phyloP scores from a whole-genome alignment of 2,888 invertebrate genomes.

The Bimastos eiseni region DNA sequence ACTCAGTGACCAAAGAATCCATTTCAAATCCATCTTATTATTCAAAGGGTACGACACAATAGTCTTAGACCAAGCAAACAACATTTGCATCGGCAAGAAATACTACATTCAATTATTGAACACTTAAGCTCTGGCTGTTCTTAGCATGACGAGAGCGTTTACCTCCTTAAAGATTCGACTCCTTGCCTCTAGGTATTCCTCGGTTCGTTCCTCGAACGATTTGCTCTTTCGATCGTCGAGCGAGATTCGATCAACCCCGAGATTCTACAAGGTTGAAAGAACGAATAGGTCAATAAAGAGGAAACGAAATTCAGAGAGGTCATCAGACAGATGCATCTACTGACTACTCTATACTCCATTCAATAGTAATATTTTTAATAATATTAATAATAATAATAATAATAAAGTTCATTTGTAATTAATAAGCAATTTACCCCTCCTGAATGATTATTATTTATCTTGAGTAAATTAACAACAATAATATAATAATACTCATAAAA shows the following conservation, averaged over 20 bases:
- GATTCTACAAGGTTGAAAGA: constrained; percentile 9
- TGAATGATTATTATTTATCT: too few species aligned
- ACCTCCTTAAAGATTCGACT: constrained; percentile 80
- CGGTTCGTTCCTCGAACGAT: constrained; percentile 85
- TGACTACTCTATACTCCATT: neutral
- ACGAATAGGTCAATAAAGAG: neutral
- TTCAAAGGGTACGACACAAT: neutral
- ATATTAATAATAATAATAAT: too few species aligned
- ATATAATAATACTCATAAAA: neutral
- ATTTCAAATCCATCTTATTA: neutral
- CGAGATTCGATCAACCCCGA: constrained; percentile 27
- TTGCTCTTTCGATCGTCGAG: constrained; percentile 49
- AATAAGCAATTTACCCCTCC: too few species aligned
- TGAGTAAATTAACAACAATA: too few species aligned
- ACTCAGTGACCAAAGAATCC: neutral
- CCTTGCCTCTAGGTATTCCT: constrained; percentile 82
- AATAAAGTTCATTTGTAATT: too few species aligned
- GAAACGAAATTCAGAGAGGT: neutral
- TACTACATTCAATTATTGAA: neutral
- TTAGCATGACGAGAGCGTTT: constrained; percentile 61
- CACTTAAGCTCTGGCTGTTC: constrained; percentile 53
- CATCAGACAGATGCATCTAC: neutral
- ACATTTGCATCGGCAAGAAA: neutral
- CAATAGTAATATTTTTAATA: too few species aligned
- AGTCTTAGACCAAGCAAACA: neutral